Conservation (phyloP, 2,888 invertebrate species). For the Ecliptopera silaceata region DNA sequence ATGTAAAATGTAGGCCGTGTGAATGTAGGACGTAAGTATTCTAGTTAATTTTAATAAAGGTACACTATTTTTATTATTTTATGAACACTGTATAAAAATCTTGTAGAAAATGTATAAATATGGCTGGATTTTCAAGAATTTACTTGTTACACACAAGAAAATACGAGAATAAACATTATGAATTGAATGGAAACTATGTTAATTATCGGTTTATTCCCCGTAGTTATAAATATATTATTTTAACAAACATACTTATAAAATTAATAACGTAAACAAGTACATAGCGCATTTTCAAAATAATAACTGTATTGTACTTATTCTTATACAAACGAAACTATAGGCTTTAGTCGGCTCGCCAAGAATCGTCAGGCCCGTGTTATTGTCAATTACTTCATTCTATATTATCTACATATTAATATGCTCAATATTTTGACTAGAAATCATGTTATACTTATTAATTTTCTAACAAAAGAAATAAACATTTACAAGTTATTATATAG, state of each 20-base stretch:
- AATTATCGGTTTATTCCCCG: background rate
- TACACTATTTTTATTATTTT: slow-evolving; percentile 35
- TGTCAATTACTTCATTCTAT: slow-evolving; percentile 79
- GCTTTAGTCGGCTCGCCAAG: slow-evolving; percentile 38
- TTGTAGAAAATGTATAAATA: slow-evolving; percentile 63
- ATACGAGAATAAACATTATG: slow-evolving; percentile 25
- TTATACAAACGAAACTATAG: slow-evolving; percentile 58
- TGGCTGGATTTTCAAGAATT: slow-evolving; percentile 42
- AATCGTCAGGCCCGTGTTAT: slow-evolving; percentile 76
- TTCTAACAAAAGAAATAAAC: slow-evolving; percentile 77
- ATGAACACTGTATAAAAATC: slow-evolving; percentile 47
- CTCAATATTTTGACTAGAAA: slow-evolving; percentile 84
- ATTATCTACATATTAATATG: slow-evolving; percentile 80
- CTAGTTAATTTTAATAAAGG: slow-evolving; percentile 19
- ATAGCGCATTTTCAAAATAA: slow-evolving; percentile 53
- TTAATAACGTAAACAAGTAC: slow-evolving; percentile 62
- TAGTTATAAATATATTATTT: slow-evolving; percentile 35
- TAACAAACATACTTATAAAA: slow-evolving; percentile 66
- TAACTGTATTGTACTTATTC: slow-evolving; percentile 67
- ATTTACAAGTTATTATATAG: slow-evolving; percentile 76
- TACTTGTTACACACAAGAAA: slow-evolving; percentile 33
- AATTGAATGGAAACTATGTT: slow-evolving; percentile 33
- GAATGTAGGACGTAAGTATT: slow-evolving; percentile 7
- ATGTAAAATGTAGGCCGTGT: slow-evolving; percentile 45
- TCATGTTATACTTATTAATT: slow-evolving; percentile 79